Percentiles rank a stretch among this genome's conserved stretches.
These are phyloP conservation scores for Bombyx mandarina DNA, from an alignment of 1,140 invertebrate species.

Conservation along the genomic window DNA sequence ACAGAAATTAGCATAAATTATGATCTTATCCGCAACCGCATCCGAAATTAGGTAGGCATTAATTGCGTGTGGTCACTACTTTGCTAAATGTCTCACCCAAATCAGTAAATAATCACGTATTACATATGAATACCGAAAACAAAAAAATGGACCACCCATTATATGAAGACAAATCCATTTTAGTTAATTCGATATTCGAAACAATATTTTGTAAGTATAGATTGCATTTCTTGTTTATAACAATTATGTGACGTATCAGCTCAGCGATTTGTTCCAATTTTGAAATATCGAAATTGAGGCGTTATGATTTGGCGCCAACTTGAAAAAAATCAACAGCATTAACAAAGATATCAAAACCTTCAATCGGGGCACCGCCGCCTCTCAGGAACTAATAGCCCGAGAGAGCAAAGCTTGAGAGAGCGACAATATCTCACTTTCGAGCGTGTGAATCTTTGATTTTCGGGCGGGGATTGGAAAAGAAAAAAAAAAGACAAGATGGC, in stretches of 20 bases:
- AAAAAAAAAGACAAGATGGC: constrained; percentile 25
- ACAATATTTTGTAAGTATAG: too few species aligned
- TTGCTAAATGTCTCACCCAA: too few species aligned
- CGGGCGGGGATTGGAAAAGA: constrained; percentile 9
- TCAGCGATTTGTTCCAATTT: not conserved
- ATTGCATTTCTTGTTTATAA: too few species aligned
- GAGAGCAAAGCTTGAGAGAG: constrained; percentile 6
- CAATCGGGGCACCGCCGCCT: constrained; percentile 12
- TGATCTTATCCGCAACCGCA: constrained; percentile 42
- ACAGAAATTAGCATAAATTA: constrained; percentile 48
- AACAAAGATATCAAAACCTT: constrained; percentile 11
- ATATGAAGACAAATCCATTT: too few species aligned
- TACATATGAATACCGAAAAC: not conserved
- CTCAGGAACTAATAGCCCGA: constrained; percentile 17
- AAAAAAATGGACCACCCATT: too few species aligned
- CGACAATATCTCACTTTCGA: constrained; percentile 34
- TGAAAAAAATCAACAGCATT: constrained; percentile 5
- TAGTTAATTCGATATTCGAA: too few species aligned
- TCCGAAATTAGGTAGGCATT: constrained; percentile 48
- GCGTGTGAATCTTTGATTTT: constrained; percentile 43
- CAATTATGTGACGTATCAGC: too few species aligned
- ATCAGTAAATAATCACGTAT: too few species aligned
- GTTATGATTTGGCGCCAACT: not conserved
- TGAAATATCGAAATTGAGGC: constrained; percentile 1
- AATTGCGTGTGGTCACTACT: constrained; percentile 30